These are phyloP conservation scores for Bombus confusus DNA, from an alignment of 1,140 invertebrate genomes.

Conservation along the genomic window DNA sequence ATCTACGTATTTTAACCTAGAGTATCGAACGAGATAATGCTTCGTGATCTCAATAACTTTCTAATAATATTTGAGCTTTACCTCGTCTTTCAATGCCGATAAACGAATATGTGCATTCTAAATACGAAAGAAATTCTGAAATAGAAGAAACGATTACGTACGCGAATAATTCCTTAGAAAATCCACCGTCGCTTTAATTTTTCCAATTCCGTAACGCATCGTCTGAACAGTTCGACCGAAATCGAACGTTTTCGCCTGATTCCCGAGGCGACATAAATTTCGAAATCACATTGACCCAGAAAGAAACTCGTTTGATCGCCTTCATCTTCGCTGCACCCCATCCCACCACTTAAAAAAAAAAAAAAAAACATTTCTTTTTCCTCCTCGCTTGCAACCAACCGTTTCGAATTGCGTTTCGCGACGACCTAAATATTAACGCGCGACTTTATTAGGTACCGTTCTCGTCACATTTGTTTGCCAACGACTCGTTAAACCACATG, in stretches of 20 bases:
- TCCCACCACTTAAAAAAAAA: not conserved
- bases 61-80: not conserved
- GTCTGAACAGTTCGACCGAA: not conserved
- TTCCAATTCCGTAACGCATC: not conserved
- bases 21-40: not conserved
- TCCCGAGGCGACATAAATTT: slow-evolving; percentile 24
- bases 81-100: not conserved
- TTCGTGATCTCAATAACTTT: not conserved
- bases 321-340: not conserved
- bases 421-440: slow-evolving; percentile 40
- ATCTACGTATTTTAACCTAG: too few species aligned
- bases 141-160: not conserved
- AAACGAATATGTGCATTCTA: not conserved
- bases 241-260: slow-evolving; percentile 8
- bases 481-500: slow-evolving; percentile 10
- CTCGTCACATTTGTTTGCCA: not conserved
- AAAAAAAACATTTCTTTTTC: slow-evolving; percentile 2
- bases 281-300: slow-evolving; percentile 40
- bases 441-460: slow-evolving; percentile 18
- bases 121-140: not conserved
- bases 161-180: not conserved
- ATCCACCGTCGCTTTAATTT: not conserved
- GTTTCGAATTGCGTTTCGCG: not conserved
- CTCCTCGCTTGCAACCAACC: not conserved
- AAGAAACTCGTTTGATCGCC: slow-evolving; percentile 40